Evolutionary conservation across 23 tunicate genomes (phyloP).

Genomic region (Corella eumyota): DNA sequence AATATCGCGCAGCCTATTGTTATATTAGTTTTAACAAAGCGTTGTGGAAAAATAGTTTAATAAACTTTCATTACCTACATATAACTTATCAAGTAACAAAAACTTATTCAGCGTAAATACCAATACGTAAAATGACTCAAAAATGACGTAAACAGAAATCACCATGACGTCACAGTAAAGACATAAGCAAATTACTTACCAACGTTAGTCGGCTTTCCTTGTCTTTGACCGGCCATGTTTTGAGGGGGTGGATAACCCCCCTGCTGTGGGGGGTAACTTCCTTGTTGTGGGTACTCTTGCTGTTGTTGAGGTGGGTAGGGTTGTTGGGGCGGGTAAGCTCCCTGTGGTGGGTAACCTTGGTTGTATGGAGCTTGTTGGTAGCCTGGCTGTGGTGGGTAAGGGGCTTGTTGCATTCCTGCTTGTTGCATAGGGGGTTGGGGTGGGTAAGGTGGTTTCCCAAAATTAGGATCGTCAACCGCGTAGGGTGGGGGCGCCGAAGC

Average conservation of each 20-base stretch:
- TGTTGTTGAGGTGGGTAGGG: conserved; percentile 26
- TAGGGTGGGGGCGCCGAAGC: conserved; percentile 51
- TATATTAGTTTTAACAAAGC: too few relatives aligned
- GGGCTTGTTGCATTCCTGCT: conserved; percentile 29
- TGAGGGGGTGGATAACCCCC: conserved; percentile 42
- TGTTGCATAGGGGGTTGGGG: conserved; percentile 19
- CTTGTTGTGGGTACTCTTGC: conserved; percentile 41
- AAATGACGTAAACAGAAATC: too few relatives aligned
- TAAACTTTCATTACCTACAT: too few relatives aligned
- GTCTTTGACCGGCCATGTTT: conserved; percentile 23
- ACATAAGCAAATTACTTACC: conserved; percentile 30
- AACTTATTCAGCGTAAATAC: too few relatives aligned
- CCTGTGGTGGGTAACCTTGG: conserved; percentile 11
- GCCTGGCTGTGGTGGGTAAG: conserved; percentile 19
- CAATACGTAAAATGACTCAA: too few relatives aligned
- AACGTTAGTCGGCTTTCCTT: conserved; percentile 34
- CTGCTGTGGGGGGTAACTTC: conserved; percentile 43
- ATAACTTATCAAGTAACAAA: too few relatives aligned
- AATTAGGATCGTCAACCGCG: conserved; percentile 21
- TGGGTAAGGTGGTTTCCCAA: conserved; percentile 18
- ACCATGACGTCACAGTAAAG: too few relatives aligned
- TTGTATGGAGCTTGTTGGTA: conserved; percentile 1
- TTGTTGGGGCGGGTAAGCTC: conserved; percentile 43
- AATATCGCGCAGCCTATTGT: too few relatives aligned
- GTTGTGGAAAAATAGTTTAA: too few relatives aligned